Evolutionary conservation across 2,888 invertebrate genomes (phyloP).

Genomic region (Dicranocentrus wangi): DNA sequence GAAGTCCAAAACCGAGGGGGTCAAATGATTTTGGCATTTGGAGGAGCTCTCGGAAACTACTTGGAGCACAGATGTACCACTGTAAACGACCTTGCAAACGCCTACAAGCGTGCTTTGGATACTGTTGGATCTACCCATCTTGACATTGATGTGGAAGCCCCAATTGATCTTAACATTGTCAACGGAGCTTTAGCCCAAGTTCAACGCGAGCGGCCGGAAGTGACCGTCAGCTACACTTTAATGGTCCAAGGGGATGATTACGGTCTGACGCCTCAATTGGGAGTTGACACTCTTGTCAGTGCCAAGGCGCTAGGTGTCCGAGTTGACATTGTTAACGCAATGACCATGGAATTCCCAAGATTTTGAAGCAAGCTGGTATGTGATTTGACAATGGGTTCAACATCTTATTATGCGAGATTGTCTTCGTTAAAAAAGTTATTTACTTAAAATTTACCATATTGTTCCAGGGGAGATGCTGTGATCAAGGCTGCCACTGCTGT

Average conservation of each 20-base stretch:
- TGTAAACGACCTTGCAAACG: slow-evolving; percentile 55
- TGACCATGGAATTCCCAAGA: slow-evolving; percentile 70
- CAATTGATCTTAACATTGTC: slow-evolving; percentile 67
- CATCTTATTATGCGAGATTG: no score
- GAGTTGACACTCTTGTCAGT: slow-evolving; percentile 63
- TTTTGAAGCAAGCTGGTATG: slow-evolving; percentile 2
- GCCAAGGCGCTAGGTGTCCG: slow-evolving; percentile 68
- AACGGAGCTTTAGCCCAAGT: slow-evolving; percentile 68
- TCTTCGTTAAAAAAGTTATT: background rate
- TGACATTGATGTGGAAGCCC: slow-evolving; percentile 71
- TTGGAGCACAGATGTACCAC: slow-evolving; percentile 68
- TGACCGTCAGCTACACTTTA: slow-evolving; percentile 66
- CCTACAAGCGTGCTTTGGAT: slow-evolving; percentile 68
- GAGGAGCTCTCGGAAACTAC: slow-evolving; percentile 68
- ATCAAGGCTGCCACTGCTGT: slow-evolving; percentile 65
- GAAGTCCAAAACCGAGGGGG: slow-evolving; percentile 68
- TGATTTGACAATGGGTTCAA: no score
- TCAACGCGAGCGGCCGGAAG: slow-evolving; percentile 65
- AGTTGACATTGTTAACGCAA: slow-evolving; percentile 68
- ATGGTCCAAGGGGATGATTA: slow-evolving; percentile 68
- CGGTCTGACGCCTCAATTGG: slow-evolving; percentile 69
- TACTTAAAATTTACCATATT: no score
- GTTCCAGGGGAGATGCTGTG: slow-evolving; percentile 71
- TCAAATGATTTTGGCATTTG: slow-evolving; percentile 70
- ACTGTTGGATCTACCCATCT: slow-evolving; percentile 67